Conservation (phyloP, 2,797 vertebrate genomes). For the Bradypodion ventrale region DNA sequence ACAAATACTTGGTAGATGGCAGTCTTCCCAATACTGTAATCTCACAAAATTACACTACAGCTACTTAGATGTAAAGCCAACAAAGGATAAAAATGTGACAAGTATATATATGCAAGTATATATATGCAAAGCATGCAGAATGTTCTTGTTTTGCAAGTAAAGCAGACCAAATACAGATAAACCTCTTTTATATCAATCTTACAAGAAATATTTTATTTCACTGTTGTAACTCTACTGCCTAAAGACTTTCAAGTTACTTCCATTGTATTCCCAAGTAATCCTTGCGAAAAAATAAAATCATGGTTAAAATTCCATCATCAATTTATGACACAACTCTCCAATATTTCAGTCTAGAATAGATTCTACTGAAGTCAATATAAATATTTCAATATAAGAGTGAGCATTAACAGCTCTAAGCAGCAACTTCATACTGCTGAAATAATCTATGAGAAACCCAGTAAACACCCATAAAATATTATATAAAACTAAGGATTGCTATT, state of each 20-base stretch:
- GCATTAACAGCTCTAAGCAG: background rate
- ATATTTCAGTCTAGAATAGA: too few relatives aligned
- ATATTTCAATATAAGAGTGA: constrained; percentile 1
- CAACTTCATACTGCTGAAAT: background rate
- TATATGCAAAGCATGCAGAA: background rate
- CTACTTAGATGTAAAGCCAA: background rate
- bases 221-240: background rate
- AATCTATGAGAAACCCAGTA: background rate
- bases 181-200: background rate
- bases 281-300: background rate
- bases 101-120: background rate
- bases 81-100: background rate
- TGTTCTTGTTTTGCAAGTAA: background rate
- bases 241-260: constrained; percentile 14
- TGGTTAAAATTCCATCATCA: background rate
- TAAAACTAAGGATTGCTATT: constrained; percentile 9
- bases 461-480: background rate
- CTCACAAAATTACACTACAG: background rate
- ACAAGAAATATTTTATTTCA: accelerated
- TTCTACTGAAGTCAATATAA: background rate
- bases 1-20: background rate
- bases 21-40: background rate
- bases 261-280: constrained; percentile 4
- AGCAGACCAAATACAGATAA: background rate
- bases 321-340: background rate